A percentile compares a stretch with the other conserved stretches of the same genome.
Conservation (phyloP, 2,797 vertebrate species). For the Lagorchestes hirsutus region DNA sequence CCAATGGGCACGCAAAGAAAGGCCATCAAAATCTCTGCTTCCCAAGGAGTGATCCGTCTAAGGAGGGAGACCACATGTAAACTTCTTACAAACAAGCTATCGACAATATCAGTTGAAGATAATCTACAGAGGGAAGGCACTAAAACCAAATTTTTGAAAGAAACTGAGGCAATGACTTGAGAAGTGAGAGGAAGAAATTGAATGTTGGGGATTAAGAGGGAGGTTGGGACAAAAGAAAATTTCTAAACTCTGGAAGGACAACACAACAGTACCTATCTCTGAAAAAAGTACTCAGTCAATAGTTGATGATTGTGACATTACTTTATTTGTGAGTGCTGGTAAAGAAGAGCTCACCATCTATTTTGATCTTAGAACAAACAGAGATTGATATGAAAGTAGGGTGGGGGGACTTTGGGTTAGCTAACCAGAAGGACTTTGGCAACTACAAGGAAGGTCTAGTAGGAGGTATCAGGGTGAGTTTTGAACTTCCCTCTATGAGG, state of each 20-base stretch:
- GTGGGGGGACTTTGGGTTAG: not conserved
- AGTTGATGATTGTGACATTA: not conserved
- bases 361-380: slow-evolving; percentile 25
- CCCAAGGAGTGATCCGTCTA: not conserved
- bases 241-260: slow-evolving; percentile 33
- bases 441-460: not conserved
- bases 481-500: not conserved
- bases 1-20: not conserved
- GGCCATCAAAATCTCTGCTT: not conserved
- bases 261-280: not conserved
- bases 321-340: not conserved
- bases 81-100: not conserved
- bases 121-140: not conserved
- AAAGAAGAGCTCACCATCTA: not conserved
- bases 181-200: not conserved
- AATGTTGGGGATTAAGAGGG: not conserved
- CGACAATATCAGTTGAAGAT: not conserved
- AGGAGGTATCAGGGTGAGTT: not conserved
- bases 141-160: not conserved
- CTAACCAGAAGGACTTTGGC: not conserved
- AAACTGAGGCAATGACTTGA: not conserved
- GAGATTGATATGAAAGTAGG: not conserved
- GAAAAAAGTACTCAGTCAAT: not conserved
- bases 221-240: not conserved
- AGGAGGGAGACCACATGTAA: not conserved